Base-by-base conservation (phyloP, 1,140 invertebrate species). In the Drosophila jambulina region DNA sequence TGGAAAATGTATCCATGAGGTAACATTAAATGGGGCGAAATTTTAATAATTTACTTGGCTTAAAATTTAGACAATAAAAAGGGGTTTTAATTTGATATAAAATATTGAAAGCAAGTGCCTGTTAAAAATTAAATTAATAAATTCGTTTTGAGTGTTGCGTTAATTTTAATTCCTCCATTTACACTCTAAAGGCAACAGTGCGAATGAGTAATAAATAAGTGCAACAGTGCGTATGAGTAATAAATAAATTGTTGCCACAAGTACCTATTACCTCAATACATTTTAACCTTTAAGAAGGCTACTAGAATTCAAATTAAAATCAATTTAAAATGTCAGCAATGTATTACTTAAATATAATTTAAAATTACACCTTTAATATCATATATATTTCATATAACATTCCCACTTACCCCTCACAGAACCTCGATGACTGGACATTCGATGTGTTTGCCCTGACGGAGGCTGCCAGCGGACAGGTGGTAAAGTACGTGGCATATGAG, bases 361-460 rank as follows among this genome's bases (percentile, higher is more conserved):
- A 19, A 4, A 21, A n/a, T 12, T 27, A 29, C 4, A 27, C 2
- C 25, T 19, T 51, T 29, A 19, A 23, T 54, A 54, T 36, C 2
- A 36, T 6, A 23, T 21, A 17, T 36, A 36, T 23, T 9, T 17
- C 2, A 17, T 54, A 3, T 6, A 2, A 46, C 13, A n/a, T 12
- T 13, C 0, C 1, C 10, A 15, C 32, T 27, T 15, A 5, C 10
- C 15, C 12, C 23, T 27, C 25, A 1, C 94, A 97, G 97, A 96
- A 95, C 60, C 93, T 99, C 29, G 98, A 99, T 93, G 97, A 98
- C 59, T 99, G 98, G 98, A 97, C 96, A 7, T 99, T 99, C 93
- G 97, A 99, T 93, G 97, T 98, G 45, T 99, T 99, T 92, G 95
- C 96, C 10, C 93, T 99, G 56, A 97, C 96, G 84, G 97, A 98